Conservation (phyloP, 2,113 vertebrate species). For the Misgurnus anguillicaudatus region DNA sequence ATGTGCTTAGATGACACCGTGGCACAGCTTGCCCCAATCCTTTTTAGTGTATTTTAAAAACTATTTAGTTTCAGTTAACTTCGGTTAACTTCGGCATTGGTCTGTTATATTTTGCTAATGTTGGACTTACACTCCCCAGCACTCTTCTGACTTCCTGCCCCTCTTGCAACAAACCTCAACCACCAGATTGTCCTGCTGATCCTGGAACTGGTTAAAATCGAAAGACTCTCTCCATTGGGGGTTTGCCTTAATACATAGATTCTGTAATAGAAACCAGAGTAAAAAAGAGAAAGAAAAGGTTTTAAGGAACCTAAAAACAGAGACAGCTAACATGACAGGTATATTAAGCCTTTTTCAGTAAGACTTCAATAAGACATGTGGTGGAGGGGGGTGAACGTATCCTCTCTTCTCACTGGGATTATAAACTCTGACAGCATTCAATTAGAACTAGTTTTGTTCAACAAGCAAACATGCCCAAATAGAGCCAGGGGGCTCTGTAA, state of each 20-base stretch:
- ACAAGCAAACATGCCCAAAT: constrained; percentile 78
- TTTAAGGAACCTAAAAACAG: constrained; percentile 64
- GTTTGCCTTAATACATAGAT: constrained; percentile 91
- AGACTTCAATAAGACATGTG: constrained; percentile 56
- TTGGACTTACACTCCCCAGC: constrained; percentile 89
- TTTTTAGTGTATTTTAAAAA: no score
- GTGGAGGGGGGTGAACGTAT: constrained; percentile 52
- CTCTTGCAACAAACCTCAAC: constrained; percentile 90
- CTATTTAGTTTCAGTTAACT: background rate
- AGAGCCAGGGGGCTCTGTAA: constrained; percentile 70
- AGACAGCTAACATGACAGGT: constrained; percentile 66
- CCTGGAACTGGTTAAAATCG: constrained; percentile 97
- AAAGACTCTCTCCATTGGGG: constrained; percentile 98
- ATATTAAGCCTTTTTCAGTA: constrained; percentile 67
- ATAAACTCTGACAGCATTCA: constrained; percentile 79
- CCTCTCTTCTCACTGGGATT: constrained; percentile 72
- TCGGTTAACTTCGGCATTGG: no score
- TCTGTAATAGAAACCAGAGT: constrained; percentile 75
- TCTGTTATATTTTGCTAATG: background rate
- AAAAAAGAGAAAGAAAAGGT: constrained; percentile 22
- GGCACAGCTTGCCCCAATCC: no score
- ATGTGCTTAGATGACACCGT: no score
- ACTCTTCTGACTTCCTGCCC: constrained; percentile 86
- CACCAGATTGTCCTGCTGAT: constrained; percentile 90
- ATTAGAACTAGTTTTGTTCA: constrained; percentile 81